Percentiles rank a stretch among this genome's conserved stretches.
phyloP scores from a whole-genome alignment of 2,113 vertebrate genomes.

The Rhinogobius similis region DNA sequence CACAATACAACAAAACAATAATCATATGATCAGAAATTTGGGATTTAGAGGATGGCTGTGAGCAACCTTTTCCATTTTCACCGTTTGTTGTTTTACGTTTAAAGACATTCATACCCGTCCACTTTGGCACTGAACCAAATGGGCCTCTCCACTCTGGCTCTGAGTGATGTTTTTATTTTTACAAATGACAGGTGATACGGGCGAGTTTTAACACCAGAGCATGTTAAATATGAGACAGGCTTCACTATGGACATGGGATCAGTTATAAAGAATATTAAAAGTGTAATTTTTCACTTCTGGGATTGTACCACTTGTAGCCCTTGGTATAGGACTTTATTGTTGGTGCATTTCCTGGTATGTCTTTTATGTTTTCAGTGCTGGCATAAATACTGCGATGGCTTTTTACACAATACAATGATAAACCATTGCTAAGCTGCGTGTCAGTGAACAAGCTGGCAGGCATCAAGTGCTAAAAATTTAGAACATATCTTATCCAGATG shows the following conservation, averaged over 20 bases:
- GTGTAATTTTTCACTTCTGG: neutral
- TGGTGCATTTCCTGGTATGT: neutral
- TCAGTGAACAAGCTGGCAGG: no score
- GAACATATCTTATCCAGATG: no score
- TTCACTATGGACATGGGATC: neutral
- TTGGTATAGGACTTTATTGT: neutral
- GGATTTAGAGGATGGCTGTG: constrained; percentile 41
- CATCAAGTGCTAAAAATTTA: no score
- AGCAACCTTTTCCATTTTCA: constrained; percentile 33
- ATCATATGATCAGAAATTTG: constrained; percentile 57
- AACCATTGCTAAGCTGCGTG: neutral
- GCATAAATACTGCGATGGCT: neutral
- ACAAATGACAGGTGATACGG: constrained; percentile 19
- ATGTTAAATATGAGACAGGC: constrained; percentile 2
- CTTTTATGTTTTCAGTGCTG: neutral
- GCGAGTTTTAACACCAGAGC: constrained; percentile 15
- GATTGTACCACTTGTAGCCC: neutral
- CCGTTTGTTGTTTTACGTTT: constrained; percentile 31
- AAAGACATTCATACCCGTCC: constrained; percentile 29
- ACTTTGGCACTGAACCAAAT: constrained; percentile 33
- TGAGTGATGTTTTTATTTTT: constrained; percentile 13
- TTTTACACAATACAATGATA: neutral
- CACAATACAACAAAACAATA: constrained; percentile 67
- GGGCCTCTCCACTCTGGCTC: constrained; percentile 12
- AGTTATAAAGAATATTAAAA: neutral